A percentile compares a stretch with the other conserved stretches of the same genome.
Evolutionary conservation across 2,888 invertebrate genomes (phyloP).

Genomic region (Blera fallax): DNA sequence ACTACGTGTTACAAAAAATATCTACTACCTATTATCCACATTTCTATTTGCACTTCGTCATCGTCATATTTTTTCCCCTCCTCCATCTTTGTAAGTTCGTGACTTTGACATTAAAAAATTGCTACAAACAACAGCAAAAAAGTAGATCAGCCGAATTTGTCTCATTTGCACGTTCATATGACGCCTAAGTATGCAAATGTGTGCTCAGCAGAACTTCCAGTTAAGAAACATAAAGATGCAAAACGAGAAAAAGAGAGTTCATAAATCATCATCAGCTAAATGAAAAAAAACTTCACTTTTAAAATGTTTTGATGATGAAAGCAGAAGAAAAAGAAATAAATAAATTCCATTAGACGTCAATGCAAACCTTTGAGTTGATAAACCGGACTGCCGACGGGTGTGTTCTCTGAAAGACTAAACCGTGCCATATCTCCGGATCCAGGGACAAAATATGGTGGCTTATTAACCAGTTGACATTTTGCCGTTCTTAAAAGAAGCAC

Average conservation of each 20-base stretch:
- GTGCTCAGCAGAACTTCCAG: neutral
- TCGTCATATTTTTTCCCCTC: neutral
- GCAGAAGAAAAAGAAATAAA: neutral
- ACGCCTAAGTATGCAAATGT: neutral
- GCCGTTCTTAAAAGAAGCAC: slow-evolving; percentile 76
- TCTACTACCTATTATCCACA: neutral
- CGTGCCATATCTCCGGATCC: slow-evolving; percentile 90
- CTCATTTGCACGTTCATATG: slow-evolving; percentile 36
- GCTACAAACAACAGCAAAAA: neutral
- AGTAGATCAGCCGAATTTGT: slow-evolving; percentile 5
- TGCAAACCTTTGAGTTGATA: slow-evolving; percentile 87
- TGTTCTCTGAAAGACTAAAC: slow-evolving; percentile 88
- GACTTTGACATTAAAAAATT: slow-evolving; percentile 56
- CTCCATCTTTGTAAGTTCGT: slow-evolving; percentile 41
- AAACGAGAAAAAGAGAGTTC: neutral
- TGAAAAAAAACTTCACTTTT: slow-evolving; percentile 34
- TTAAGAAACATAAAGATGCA: no score
- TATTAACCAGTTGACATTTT: slow-evolving; percentile 85
- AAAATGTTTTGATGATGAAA: slow-evolving; percentile 14
- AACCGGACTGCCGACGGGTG: slow-evolving; percentile 88
- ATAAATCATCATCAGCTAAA: slow-evolving; percentile 19
- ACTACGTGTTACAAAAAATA: neutral
- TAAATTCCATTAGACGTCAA: neutral
- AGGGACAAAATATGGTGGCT: slow-evolving; percentile 88
- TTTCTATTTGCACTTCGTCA: neutral